These are phyloP conservation scores for Erythrolamprus reginae DNA, from an alignment of 2,113 vertebrate species.

Conservation along the genomic window DNA sequence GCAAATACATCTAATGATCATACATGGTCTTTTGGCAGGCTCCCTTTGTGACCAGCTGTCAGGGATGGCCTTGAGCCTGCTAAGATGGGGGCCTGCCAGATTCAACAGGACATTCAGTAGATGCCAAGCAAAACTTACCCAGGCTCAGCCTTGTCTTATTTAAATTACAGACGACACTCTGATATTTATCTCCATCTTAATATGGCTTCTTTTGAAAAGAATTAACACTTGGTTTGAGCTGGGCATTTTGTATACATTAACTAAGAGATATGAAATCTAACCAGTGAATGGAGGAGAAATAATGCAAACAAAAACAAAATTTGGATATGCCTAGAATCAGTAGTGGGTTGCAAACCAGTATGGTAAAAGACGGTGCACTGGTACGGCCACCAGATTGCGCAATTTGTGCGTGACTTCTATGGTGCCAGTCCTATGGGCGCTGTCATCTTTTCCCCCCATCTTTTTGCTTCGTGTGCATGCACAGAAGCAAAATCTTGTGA, in stretches of 20 bases:
- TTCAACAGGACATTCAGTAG: constrained; percentile 59
- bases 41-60: constrained; percentile 68
- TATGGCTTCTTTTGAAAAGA: constrained; percentile 52
- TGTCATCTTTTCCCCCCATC: too few species aligned
- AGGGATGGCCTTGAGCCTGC: constrained; percentile 65
- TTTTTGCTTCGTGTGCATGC: too few species aligned
- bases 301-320: neutral
- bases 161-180: constrained; percentile 58
- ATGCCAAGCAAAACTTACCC: constrained; percentile 58
- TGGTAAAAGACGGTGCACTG: too few species aligned
- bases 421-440: too few species aligned
- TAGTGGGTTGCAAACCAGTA: too few species aligned
- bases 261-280: neutral
- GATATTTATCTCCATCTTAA: constrained; percentile 56
- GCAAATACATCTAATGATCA: constrained; percentile 71
- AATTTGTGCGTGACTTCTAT: too few species aligned
- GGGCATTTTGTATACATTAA: constrained; percentile 3
- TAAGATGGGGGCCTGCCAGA: constrained; percentile 55
- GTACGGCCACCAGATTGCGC: too few species aligned
- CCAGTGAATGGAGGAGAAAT: neutral
- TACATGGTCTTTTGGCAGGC: constrained; percentile 74
- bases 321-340: neutral
- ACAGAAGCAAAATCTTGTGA: too few species aligned
- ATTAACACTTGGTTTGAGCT: constrained; percentile 44
- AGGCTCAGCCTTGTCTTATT: constrained; percentile 51